Evolutionary conservation across 2,113 vertebrate genomes (phyloP).

Genomic region (Polyodon spathula): DNA sequence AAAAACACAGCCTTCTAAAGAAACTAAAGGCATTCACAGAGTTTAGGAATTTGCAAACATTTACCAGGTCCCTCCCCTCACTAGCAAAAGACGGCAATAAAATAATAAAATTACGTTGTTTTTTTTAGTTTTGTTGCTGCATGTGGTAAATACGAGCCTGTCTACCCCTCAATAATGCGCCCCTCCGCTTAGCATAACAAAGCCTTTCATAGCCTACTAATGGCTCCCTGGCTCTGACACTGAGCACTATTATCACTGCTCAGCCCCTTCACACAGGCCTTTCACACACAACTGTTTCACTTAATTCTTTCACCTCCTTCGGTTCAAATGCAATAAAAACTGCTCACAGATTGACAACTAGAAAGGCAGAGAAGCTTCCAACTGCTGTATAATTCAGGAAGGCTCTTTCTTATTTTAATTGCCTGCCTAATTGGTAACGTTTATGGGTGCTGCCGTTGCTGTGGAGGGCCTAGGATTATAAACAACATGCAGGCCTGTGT

Average conservation of each 20-base stretch:
- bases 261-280: constrained; percentile 51
- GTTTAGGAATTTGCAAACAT: constrained; percentile 47
- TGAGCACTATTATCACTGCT: constrained; percentile 44
- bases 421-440: constrained; percentile 93
- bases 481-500: constrained; percentile 57
- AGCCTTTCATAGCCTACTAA: constrained; percentile 48
- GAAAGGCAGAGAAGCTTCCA: constrained; percentile 58
- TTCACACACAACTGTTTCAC: constrained; percentile 48
- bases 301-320: constrained; percentile 53
- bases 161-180: constrained; percentile 39
- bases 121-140: constrained; percentile 34
- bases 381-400: constrained; percentile 67
- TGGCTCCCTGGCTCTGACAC: constrained; percentile 41
- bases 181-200: constrained; percentile 53
- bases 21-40: constrained; percentile 49
- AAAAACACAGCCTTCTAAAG: constrained; percentile 46
- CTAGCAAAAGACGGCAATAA: constrained; percentile 45
- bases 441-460: constrained; percentile 83
- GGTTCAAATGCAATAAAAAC: constrained; percentile 64
- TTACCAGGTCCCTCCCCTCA: constrained; percentile 42
- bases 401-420: constrained; percentile 82
- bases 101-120: constrained; percentile 41
- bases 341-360: constrained; percentile 58
- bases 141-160: constrained; percentile 44
- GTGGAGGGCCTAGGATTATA: constrained; percentile 72